Evolutionary conservation across 2,797 vertebrate genomes (phyloP).

Genomic region (Pangasius krempfi): DNA sequence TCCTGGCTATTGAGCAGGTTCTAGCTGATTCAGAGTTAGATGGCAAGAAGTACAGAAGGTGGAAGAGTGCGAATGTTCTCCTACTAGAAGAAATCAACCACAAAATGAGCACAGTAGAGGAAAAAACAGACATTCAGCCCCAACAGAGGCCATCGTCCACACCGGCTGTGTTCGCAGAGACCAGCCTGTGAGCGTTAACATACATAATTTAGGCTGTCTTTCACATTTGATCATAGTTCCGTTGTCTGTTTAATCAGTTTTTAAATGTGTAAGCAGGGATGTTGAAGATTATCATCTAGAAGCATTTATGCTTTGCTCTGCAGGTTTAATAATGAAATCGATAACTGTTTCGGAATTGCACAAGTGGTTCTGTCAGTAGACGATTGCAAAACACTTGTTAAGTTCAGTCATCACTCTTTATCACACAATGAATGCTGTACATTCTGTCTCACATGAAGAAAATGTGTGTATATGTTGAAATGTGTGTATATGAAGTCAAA

Average conservation of each 20-base stretch:
- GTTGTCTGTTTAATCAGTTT: not conserved
- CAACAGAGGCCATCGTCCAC: not conserved
- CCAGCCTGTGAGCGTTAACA: constrained; percentile 35
- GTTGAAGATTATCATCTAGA: not conserved
- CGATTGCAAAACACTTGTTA: not conserved
- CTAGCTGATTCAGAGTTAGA: constrained; percentile 77
- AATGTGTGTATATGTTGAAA: not conserved
- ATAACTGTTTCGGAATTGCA: not conserved
- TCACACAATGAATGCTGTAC: not conserved
- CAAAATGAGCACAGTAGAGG: constrained; percentile 3
- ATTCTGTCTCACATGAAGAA: not conserved
- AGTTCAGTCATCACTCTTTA: not conserved
- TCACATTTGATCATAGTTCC: not conserved
- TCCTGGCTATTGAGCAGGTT: constrained; percentile 80
- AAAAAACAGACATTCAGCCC: not conserved
- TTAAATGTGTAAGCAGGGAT: not conserved
- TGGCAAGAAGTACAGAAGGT: constrained; percentile 76
- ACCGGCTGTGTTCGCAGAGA: constrained; percentile 35
- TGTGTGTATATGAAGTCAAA: not conserved
- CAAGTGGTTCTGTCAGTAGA: not conserved
- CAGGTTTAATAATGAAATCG: not conserved
- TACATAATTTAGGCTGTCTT: not conserved
- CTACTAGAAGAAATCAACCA: constrained; percentile 81
- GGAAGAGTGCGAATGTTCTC: constrained; percentile 78
- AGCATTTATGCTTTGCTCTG: not conserved